Conservation (phyloP, 2,113 vertebrate genomes). For the Riparia riparia region DNA sequence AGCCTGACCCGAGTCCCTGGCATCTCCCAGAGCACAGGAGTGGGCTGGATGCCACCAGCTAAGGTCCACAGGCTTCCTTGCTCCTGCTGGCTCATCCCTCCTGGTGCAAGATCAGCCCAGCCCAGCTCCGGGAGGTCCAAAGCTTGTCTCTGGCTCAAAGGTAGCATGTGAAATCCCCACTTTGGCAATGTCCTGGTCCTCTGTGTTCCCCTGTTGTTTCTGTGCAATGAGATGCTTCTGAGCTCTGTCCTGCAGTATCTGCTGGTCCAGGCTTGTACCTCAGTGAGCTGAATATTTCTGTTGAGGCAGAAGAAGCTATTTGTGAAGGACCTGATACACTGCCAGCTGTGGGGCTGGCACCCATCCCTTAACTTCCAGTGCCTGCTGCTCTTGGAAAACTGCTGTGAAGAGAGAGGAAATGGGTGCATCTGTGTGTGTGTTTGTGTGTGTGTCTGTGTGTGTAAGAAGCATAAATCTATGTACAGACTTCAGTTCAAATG, state of each 20-base stretch:
- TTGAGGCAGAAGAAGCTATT: not conserved
- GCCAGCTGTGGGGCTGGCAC: not conserved
- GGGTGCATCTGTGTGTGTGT: fast-evolving
- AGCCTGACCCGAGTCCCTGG: not conserved
- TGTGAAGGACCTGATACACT: not conserved
- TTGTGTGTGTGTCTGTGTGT: not conserved
- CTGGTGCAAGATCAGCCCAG: not conserved
- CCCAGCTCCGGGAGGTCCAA: not conserved
- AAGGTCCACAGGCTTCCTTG: not conserved
- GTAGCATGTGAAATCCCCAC: not conserved
- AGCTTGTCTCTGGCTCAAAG: not conserved
- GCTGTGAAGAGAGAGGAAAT: not conserved
- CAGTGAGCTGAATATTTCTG: not conserved
- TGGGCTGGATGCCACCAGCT: not conserved
- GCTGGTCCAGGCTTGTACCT: not conserved
- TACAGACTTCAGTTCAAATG: not conserved
- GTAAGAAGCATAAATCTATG: not conserved
- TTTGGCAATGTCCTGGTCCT: not conserved
- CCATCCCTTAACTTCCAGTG: not conserved
- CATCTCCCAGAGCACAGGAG: not conserved
- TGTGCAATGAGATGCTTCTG: not conserved
- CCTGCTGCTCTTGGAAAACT: conserved; percentile 13
- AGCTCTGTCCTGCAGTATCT: not conserved
- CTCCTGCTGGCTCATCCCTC: not conserved
- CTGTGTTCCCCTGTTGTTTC: fast-evolving